phyloP scores from a whole-genome alignment of 2,113 vertebrate species.

The Glaucidium brasilianum region DNA sequence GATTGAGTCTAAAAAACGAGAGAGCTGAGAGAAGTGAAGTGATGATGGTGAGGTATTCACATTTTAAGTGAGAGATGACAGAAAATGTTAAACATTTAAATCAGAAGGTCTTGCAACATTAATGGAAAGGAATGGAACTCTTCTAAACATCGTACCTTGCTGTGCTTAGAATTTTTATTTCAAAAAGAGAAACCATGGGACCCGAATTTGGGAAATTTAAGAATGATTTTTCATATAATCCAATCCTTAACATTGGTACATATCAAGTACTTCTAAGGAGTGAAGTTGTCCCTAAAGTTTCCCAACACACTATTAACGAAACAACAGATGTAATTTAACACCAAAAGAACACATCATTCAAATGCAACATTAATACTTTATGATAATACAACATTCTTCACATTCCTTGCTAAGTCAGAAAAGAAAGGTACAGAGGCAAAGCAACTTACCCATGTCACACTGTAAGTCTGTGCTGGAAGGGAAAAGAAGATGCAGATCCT shows the following conservation, averaged over 20 bases:
- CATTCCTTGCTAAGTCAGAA: neutral
- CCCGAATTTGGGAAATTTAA: neutral
- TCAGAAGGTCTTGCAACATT: neutral
- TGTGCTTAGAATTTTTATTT: neutral
- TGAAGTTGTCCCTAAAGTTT: neutral
- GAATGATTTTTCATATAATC: neutral
- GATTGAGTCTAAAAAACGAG: neutral
- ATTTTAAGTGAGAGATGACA: neutral
- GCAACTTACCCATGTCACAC: neutral
- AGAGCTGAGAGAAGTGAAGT: neutral
- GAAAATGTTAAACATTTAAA: neutral
- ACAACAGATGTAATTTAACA: neutral
- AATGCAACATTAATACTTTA: neutral
- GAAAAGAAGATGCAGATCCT: neutral
- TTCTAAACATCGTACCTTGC: neutral
- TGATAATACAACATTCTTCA: neutral
- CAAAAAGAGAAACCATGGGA: neutral
- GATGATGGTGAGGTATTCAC: neutral
- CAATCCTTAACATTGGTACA: neutral
- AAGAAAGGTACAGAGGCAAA: neutral
- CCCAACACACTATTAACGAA: neutral
- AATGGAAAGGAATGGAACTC: neutral
- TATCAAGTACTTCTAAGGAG: neutral
- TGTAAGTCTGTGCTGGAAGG: neutral
- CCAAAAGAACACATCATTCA: neutral